These are phyloP conservation scores for Philopotamus ludificatus DNA, from an alignment of 1,140 invertebrate genomes.

Conservation along the genomic window DNA sequence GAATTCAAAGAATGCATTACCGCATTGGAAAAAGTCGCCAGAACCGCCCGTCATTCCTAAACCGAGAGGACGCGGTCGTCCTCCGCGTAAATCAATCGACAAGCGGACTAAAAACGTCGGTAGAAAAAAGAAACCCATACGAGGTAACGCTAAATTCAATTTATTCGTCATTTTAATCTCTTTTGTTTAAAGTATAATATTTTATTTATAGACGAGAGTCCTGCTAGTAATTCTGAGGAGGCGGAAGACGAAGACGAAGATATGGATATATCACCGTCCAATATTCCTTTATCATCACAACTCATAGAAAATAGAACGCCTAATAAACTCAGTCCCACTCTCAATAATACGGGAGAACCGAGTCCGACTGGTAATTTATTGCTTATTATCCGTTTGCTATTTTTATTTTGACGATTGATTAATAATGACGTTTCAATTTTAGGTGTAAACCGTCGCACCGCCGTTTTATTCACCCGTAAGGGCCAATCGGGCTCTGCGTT, in stretches of 20 bases:
- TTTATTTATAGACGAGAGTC: slow-evolving; percentile 30
- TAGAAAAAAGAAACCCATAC: slow-evolving; percentile 7
- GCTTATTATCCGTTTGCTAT: not conserved
- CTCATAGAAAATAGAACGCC: slow-evolving; percentile 35
- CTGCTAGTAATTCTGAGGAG: slow-evolving; percentile 40
- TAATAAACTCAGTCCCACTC: slow-evolving; percentile 45
- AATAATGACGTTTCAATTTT: not conserved
- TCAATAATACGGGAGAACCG: slow-evolving; percentile 42
- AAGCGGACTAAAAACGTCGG: slow-evolving; percentile 13
- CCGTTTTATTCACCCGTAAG: slow-evolving; percentile 81
- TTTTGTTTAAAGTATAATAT: not conserved
- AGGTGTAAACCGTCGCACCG: slow-evolving; percentile 78
- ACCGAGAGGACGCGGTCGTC: slow-evolving; percentile 37
- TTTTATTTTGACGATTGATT: not conserved
- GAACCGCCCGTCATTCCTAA: slow-evolving; percentile 42
- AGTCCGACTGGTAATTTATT: slow-evolving; percentile 34
- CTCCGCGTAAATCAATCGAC: slow-evolving; percentile 35
- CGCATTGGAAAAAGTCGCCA: slow-evolving; percentile 26
- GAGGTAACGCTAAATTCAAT: no score
- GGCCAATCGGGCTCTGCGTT: slow-evolving; percentile 56
- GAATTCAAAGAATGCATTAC: not conserved
- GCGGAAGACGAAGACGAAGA: slow-evolving; percentile 32
- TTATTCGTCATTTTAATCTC: not conserved
- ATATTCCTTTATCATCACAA: no score
- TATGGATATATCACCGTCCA: slow-evolving; percentile 4